Evolutionary conservation across 2,797 vertebrate species (phyloP).

Genomic region (Hippocampus kuda): DNA sequence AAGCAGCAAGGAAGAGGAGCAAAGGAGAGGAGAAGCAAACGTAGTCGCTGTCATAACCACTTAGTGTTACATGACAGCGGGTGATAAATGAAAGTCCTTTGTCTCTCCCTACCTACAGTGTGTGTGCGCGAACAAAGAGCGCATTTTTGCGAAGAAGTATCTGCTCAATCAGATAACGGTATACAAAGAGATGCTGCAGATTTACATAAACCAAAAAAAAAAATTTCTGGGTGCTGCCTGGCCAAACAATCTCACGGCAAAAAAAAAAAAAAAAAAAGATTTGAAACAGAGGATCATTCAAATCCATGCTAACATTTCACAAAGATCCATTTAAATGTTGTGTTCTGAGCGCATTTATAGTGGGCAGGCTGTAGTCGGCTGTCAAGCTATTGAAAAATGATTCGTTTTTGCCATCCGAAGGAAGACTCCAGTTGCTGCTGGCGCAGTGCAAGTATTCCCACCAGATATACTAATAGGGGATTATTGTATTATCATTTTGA

Average conservation of each 20-base stretch:
- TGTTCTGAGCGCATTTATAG: background rate
- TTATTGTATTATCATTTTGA: background rate
- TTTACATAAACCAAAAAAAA: conserved; percentile 35
- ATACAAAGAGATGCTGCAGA: conserved; percentile 40
- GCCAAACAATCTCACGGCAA: conserved; percentile 4
- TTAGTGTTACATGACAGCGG: conserved; percentile 47
- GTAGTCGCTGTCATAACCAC: conserved; percentile 47
- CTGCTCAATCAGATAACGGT: conserved; percentile 40
- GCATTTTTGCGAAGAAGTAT: conserved; percentile 18
- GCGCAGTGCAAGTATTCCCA: background rate
- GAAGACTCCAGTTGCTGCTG: background rate
- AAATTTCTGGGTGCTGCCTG: background rate
- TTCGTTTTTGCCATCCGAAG: background rate
- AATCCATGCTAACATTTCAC: background rate
- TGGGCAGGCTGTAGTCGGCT: background rate
- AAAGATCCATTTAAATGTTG: background rate
- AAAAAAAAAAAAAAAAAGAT: conserved; percentile 13
- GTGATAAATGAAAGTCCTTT: conserved; percentile 57
- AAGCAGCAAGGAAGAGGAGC: conserved; percentile 26
- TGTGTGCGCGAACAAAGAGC: conserved; percentile 44
- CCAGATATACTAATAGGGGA: background rate
- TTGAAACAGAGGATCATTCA: conserved; percentile 7
- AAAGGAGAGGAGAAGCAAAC: conserved; percentile 37
- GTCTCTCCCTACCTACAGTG: conserved; percentile 46
- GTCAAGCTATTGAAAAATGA: background rate